Conservation (phyloP, 2,797 vertebrate species). For the Anniella stebbinsi region DNA sequence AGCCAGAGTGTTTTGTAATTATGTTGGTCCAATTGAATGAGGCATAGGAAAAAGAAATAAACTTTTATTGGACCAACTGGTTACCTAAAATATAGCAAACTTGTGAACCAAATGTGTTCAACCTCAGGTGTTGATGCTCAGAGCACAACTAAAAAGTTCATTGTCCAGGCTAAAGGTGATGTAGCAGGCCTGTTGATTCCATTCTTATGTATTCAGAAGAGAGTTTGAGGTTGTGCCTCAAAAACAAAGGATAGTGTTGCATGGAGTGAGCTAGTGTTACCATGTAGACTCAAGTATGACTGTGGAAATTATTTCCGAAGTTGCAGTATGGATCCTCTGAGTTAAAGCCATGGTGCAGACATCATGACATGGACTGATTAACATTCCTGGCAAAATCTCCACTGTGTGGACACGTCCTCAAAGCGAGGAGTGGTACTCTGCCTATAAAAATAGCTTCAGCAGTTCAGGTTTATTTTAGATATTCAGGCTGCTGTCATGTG, state of each 20-base stretch:
- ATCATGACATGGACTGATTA: not conserved
- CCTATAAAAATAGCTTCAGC: not conserved
- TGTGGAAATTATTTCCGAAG: not conserved
- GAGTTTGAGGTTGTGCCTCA: constrained; percentile 1
- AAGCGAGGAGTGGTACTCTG: not conserved
- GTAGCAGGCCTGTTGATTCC: constrained; percentile 3
- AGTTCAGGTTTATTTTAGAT: not conserved
- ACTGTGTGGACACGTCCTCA: constrained; percentile 17
- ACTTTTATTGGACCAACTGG: not conserved
- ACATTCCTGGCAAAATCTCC: constrained; percentile 1
- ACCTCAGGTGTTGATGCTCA: constrained; percentile 18
- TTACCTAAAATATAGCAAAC: constrained; percentile 10
- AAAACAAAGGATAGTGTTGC: not conserved
- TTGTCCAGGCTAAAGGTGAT: not conserved
- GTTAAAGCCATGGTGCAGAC: not conserved
- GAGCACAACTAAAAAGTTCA: constrained; percentile 21
- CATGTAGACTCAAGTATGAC: not conserved
- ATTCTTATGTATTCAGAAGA: not conserved
- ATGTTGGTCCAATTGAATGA: constrained; percentile 10
- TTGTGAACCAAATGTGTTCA: constrained; percentile 14
- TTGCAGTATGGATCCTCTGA: not conserved
- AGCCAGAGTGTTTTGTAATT: constrained; percentile 28
- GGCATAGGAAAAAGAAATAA: not conserved
- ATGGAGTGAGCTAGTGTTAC: not conserved
- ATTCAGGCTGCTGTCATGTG: not conserved